These are phyloP conservation scores for Neodiprion virginianus DNA, from an alignment of 1,140 invertebrate species.

Conservation along the genomic window DNA sequence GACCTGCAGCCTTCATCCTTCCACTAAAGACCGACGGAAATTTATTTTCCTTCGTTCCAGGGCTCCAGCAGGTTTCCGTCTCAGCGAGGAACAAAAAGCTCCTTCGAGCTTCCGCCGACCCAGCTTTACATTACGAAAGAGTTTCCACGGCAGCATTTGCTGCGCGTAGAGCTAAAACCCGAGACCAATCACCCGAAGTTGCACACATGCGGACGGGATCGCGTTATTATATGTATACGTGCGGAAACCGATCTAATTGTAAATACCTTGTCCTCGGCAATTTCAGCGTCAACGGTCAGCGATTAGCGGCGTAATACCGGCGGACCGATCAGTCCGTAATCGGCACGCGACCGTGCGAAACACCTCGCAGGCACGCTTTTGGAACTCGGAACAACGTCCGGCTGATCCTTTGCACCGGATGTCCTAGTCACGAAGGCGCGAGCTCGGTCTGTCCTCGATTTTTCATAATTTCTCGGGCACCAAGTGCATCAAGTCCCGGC, in stretches of 20 bases:
- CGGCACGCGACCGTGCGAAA: background rate
- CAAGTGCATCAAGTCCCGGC: background rate
- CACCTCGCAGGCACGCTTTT: background rate
- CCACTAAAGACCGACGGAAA: background rate
- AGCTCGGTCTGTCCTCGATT: background rate
- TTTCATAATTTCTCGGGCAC: background rate
- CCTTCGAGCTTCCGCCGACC: background rate
- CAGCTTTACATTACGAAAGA: background rate
- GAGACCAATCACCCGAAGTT: too few relatives aligned
- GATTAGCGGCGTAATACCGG: background rate
- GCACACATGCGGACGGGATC: too few relatives aligned
- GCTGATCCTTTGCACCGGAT: background rate
- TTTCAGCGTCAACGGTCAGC: background rate
- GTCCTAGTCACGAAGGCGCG: background rate
- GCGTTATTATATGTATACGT: too few relatives aligned
- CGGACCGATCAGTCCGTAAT: background rate
- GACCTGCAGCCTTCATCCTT: background rate
- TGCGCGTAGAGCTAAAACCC: too few relatives aligned
- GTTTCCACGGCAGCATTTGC: background rate
- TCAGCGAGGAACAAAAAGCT: background rate
- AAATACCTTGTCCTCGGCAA: background rate
- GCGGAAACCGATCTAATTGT: background rate
- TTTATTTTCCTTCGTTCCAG: constrained; percentile 1
- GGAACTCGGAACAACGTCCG: background rate
- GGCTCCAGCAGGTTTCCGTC: background rate